Evolutionary conservation across 2,797 vertebrate genomes (phyloP), one percentile per base, ranked within the genome.

Genomic region (Meda fulgida): DNA sequence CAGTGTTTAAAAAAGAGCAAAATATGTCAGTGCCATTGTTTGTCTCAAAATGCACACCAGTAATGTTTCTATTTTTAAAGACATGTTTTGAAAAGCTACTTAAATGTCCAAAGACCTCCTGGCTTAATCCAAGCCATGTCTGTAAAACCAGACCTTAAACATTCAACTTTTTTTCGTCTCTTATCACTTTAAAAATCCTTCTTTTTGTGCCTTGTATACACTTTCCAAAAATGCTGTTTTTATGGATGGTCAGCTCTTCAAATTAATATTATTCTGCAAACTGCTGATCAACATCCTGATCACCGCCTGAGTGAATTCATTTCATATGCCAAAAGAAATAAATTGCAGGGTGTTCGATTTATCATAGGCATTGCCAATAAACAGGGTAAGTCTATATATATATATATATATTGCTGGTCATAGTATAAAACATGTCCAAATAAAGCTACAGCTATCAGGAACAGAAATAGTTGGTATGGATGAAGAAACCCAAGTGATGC

Each of bases 291-390:
- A 55, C 53, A 84, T 87, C 70, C 48, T 65, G 34, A 82, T 80
- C 48, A 75, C 73, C 18, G 16, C n/a, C 48, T 46, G 18, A 38
- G 66, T 70, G 26, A 55, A 85, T 85, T 75, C 1, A 71, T 85
- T 83, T 83, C 36, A 11, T 63, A 75, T 63, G 80, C 51, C 29
- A 79, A 34, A 78, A 78, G 2, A 87, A 76, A 84, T 65, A 78
- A 53, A 84, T 81, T 82, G 69, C 69, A 21, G 29, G 34, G 46
- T 83, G 69, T 70, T 78, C 13, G 23, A 79, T 85, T 82, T 16
- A 85, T 83, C 80, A 87, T 76, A 76, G 31, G 65, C 40, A 70
- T 75, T 88, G 80, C n/a, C 80, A 58, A 85, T 69, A 48, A 80
- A 85, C 48, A 46, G 51, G 31, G 60, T 21, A 83, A 69, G 48